Evolutionary conservation across 2,113 vertebrate species (phyloP), one percentile per base, ranked within the genome.

Genomic region (Helogale parvula): DNA sequence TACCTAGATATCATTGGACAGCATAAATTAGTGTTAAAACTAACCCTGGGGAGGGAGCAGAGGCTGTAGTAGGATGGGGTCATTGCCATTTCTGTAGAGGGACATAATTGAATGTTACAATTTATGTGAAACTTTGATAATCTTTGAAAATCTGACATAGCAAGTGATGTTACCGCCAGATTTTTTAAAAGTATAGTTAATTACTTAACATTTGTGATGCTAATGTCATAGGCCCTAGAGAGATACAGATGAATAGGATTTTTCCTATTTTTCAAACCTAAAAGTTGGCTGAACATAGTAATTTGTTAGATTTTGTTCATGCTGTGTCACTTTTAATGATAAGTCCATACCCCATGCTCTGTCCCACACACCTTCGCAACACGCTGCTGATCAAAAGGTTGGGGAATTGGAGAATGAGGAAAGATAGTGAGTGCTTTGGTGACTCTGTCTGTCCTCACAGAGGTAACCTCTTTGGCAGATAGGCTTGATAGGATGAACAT

Each of bases 181-280:
- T 68, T 77, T 87, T 60, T 9, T 10, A 69, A 80, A 87, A 89
- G 65, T 50, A 54, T 25, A 52, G 15, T 90, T 80, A 86, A 35
- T 57, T 74, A 60, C 16, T 94, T 94, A 79, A 83, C 63, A 38
- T 93, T 84, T 88, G 21, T 97, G 23, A 74, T 83, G 21, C 45
- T 79, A 84, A 41, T 94, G 17, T 84, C 12, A 0, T 85, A 74
- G 57, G 5, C 8, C 7, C 21, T 93, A 71, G 90, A 74, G 29
- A 76, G 60, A 80, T 6, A 60, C 6, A 86, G 19, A 72, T 45
- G n/a, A 71, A 21, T 88, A 90, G 74, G 54, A 60, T 19, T 11
- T 90, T 16, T 80, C 19, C 33, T 84, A 41, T 83, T 79, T 88
- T 90, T 76, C 63, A 65, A 92, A 38, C 16, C 38, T 85, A 71